Evolutionary conservation across 92 coral and sea anemone genomes (phyloP).

Genomic region (Phenganax stokvisi): DNA sequence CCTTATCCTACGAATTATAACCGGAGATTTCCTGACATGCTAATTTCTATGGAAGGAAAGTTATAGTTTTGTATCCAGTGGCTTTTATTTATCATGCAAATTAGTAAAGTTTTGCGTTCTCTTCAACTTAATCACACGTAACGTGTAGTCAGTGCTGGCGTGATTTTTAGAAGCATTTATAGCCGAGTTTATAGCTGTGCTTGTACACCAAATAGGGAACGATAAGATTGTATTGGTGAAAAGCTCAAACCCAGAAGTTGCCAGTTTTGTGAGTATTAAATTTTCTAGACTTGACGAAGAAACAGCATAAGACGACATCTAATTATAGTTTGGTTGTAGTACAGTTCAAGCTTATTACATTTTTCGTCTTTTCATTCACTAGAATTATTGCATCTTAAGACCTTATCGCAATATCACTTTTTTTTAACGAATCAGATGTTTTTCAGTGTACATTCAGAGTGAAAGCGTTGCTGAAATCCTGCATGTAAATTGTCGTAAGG

Average conservation of each 20-base stretch:
- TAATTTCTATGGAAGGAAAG: background rate
- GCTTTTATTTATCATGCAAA: constrained; percentile 33
- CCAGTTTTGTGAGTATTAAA: background rate
- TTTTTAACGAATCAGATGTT: background rate
- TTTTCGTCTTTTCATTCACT: background rate
- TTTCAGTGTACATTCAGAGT: background rate
- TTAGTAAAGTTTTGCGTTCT: constrained; percentile 17
- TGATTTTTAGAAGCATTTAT: constrained; percentile 8
- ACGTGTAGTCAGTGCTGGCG: background rate
- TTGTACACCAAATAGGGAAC: constrained; percentile 4
- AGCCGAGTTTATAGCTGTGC: background rate
- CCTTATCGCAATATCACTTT: background rate
- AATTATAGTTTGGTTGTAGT: too few relatives aligned
- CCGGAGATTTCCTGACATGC: background rate
- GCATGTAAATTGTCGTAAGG: background rate
- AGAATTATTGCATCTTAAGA: background rate
- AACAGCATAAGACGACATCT: background rate
- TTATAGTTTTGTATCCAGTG: background rate
- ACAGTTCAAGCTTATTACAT: too few relatives aligned
- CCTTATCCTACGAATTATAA: background rate
- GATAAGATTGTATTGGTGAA: constrained; percentile 3
- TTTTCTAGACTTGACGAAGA: background rate
- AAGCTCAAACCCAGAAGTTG: background rate
- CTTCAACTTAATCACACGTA: constrained; percentile 14
- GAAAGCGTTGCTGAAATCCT: background rate